Evolutionary conservation across 2,113 vertebrate genomes (phyloP), one percentile per base, ranked within the genome.

Genomic region (Piliocolobus tephrosceles): DNA sequence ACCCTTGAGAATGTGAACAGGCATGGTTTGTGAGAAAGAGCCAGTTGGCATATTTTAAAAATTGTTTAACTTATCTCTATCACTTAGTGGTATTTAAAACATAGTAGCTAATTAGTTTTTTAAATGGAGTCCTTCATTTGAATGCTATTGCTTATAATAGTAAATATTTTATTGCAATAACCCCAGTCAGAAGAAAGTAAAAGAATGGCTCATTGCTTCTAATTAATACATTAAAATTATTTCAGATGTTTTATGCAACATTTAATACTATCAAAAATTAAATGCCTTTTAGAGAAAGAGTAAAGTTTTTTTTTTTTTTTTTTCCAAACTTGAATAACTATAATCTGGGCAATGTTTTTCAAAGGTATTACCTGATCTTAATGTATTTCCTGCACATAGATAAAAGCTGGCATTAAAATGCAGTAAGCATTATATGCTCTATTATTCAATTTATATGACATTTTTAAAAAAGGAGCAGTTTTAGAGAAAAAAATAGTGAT

Each of bases 131-230:
- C 88, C 97, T 94, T 97, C 25, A 61, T 95, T 96, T 90, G 82
- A 85, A 81, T 91, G 82, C 25, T 57, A 27, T 78, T 96, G 92
- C 95, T 97, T 78, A 16, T 80, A 58, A 87, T 93, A 61, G 95
- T 97, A 96, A 97, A 97, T 97, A 93, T 98, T 98, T 98, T 85
- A 85, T 27, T 75, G 68, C 88, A 93, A 35, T 8, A 0, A 94
- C 96, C 95, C 96, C 70, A 4, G 3, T 94, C 79, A 92, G 82
- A 90, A 78, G 52, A 95, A 93, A 96, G 91, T 97, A 80, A 78
- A 96, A 98, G 97, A 98, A 97, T 98, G 97, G 95, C 86, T 98
- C 95, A 72, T 97, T 98, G 97, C 93, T 97, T 98, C 97, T 98
- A 98, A 98, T 98, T 98, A 98, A 96, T 91, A 84, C 97, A 94